Conservation (phyloP, 2,113 vertebrate species). For the Taxidea taxus region DNA sequence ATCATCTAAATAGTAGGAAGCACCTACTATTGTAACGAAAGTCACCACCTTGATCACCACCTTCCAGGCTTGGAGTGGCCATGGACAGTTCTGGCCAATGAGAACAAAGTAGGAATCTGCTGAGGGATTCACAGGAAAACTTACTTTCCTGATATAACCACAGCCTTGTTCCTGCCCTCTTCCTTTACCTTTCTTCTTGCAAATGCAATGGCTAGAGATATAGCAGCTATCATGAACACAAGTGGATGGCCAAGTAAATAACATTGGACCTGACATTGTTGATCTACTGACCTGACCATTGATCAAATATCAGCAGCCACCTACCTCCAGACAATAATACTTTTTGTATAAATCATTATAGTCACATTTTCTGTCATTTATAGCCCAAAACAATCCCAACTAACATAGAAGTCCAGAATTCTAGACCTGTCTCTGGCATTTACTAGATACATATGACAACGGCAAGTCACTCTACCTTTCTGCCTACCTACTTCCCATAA, state of each 20-base stretch:
- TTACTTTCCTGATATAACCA: neutral
- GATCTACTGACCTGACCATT: neutral
- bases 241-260: neutral
- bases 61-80: neutral
- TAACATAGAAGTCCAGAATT: neutral
- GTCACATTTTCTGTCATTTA: conserved; percentile 23
- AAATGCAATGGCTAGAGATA: neutral
- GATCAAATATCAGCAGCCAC: neutral
- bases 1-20: neutral
- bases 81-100: neutral
- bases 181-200: neutral
- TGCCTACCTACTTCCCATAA: neutral
- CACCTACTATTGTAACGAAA: neutral
- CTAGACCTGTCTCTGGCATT: neutral
- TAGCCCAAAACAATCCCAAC: neutral
- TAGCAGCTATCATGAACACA: neutral
- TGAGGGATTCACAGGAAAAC: neutral
- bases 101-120: neutral
- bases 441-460: neutral
- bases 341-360: neutral
- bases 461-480: neutral
- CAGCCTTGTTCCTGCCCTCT: neutral
- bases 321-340: neutral
- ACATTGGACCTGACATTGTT: neutral
- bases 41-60: neutral